Conservation (phyloP, 2,113 vertebrate genomes). For the Sciurus niger region DNA sequence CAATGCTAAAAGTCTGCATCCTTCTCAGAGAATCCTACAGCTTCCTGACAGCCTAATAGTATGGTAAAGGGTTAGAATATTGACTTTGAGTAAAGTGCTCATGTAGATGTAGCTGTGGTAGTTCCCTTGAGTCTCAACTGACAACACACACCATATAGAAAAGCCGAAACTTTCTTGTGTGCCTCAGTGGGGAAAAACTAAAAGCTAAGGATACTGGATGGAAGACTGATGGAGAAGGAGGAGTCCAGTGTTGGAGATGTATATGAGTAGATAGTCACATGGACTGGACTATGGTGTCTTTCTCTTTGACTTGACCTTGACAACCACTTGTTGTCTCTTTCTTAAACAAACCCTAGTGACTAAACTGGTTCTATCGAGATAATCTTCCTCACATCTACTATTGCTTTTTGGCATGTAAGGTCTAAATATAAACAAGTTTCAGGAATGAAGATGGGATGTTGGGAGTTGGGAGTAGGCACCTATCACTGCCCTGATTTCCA, state of each 20-base stretch:
- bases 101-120: background rate
- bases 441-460: background rate
- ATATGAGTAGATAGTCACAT: background rate
- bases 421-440: background rate
- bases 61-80: background rate
- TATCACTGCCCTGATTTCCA: background rate
- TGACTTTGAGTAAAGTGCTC: background rate
- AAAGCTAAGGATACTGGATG: background rate
- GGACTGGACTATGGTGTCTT: fast-evolving
- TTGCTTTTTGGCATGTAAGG: background rate
- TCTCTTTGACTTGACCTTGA: background rate
- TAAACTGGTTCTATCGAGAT: fast-evolving
- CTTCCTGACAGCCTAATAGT: background rate
- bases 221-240: background rate
- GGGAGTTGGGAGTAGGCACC: fast-evolving
- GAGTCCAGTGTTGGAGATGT: fast-evolving
- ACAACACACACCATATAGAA: background rate
- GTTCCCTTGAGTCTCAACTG: background rate
- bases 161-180: background rate
- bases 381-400: background rate
- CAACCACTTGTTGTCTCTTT: background rate
- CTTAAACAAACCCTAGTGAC: background rate
- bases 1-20: background rate
- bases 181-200: background rate
- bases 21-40: background rate